Percentiles rank a stretch among this genome's conserved stretches.
Evolutionary conservation across 1,140 invertebrate genomes (phyloP).

Genomic region (Brachionus asplanchnoidis): DNA sequence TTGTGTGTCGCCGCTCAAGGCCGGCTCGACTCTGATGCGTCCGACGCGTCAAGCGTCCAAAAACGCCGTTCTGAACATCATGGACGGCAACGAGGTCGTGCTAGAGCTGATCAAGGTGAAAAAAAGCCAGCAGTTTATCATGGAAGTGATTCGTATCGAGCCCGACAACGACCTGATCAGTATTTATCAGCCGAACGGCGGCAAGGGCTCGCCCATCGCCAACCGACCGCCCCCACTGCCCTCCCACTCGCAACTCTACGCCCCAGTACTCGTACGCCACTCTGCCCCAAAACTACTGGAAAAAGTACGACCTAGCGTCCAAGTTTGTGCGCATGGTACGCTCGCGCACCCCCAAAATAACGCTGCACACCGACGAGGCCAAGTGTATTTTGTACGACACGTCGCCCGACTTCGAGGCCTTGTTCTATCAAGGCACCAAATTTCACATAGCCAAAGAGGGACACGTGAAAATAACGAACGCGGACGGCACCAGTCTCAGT

Average conservation of each 20-base stretch:
- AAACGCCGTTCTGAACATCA: constrained; percentile 74
- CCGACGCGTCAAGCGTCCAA: constrained; percentile 75
- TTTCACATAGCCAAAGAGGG: constrained; percentile 19
- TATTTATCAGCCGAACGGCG: constrained; percentile 67
- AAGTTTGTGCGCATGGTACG: constrained; percentile 77
- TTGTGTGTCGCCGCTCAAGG: constrained; percentile 61
- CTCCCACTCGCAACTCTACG: constrained; percentile 52
- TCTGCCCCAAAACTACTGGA: constrained; percentile 82
- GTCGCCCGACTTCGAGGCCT: constrained; percentile 74
- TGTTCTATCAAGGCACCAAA: constrained; percentile 63
- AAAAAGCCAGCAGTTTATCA: constrained; percentile 66
- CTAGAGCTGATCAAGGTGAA: constrained; percentile 76
- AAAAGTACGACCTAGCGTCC: constrained; percentile 82
- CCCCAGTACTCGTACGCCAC: constrained; percentile 70
- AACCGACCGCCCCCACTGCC: constrained; percentile 64
- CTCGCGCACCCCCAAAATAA: constrained; percentile 86
- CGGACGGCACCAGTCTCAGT: constrained; percentile 8
- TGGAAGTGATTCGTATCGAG: constrained; percentile 78
- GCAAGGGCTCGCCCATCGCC: constrained; percentile 56
- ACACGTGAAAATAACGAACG: constrained; percentile 1
- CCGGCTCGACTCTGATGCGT: constrained; percentile 66
- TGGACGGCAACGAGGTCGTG: constrained; percentile 72
- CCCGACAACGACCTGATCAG: constrained; percentile 68
- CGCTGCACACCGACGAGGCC: constrained; percentile 71
- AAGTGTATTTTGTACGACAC: constrained; percentile 92